phyloP scores from a whole-genome alignment of 2,113 vertebrate genomes.

The Sorex fumeus region DNA sequence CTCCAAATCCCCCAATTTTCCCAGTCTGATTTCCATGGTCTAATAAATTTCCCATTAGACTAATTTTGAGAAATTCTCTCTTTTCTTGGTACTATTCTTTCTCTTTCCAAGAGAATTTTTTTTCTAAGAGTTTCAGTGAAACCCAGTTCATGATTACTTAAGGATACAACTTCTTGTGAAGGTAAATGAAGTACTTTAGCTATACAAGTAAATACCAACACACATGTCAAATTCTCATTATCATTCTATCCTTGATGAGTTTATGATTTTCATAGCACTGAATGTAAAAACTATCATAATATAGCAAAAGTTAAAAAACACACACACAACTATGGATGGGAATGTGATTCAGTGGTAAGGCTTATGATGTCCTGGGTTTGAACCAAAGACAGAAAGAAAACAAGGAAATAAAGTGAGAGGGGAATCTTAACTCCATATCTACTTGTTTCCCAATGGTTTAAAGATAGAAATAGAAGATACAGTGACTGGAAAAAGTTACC shows the following conservation, averaged over 20 bases:
- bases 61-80: background rate
- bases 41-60: slow-evolving; percentile 9
- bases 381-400: background rate
- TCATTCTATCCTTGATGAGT: slow-evolving; percentile 6
- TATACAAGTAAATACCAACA: slow-evolving; percentile 9
- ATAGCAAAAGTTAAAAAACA: too few species aligned
- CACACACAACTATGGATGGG: too few species aligned
- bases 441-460: background rate
- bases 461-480: background rate
- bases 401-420: slow-evolving; percentile 11
- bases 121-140: background rate
- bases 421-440: background rate
- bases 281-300: background rate
- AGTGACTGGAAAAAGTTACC: background rate
- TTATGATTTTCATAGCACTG: background rate
- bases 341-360: too few species aligned
- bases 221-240: slow-evolving; percentile 6
- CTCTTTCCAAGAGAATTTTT: background rate
- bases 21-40: background rate
- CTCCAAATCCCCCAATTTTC: background rate
- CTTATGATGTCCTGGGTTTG: too few species aligned
- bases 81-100: slow-evolving; percentile 25
- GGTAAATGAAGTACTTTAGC: background rate
- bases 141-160: background rate
- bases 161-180: slow-evolving; percentile 24